Conservation (phyloP, 2,888 invertebrate species). For the Tetragonula carbonaria region DNA sequence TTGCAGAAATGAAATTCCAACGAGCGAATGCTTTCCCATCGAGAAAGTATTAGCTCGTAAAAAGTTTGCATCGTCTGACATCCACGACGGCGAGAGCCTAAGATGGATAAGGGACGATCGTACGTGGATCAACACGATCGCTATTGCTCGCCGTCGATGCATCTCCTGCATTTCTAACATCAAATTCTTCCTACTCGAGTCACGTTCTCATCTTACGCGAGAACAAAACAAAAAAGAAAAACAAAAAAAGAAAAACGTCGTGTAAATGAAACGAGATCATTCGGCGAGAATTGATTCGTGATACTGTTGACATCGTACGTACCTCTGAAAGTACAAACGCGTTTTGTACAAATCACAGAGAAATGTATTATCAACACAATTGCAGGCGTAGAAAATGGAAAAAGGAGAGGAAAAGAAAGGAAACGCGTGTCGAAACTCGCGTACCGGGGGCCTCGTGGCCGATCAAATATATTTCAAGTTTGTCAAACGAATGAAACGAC, state of each 20-base stretch:
- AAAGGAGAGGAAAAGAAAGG: background rate
- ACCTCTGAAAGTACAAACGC: slow-evolving; percentile 14
- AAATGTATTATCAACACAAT: no score
- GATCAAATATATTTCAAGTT: background rate
- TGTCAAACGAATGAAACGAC: slow-evolving; percentile 47
- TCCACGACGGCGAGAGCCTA: background rate
- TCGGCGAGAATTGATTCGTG: no score
- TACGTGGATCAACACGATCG: background rate
- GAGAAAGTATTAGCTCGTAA: background rate
- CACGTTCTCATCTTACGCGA: no score
- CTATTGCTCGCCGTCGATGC: no score
- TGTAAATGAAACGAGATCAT: no score
- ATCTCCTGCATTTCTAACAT: background rate
- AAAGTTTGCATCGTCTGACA: background rate
- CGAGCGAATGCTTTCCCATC: background rate
- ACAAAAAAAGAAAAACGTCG: no score
- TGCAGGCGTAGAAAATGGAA: no score
- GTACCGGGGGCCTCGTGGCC: background rate
- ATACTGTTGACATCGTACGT: slow-evolving; percentile 12
- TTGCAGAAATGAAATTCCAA: background rate
- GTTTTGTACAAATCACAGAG: background rate
- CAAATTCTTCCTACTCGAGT: no score
- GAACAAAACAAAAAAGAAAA: no score
- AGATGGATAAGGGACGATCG: background rate
- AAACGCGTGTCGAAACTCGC: background rate